A percentile compares a stretch with the other conserved stretches of the same genome.
These are phyloP conservation scores for Eidolon helvum DNA, from an alignment of 2,113 vertebrate genomes.

Conservation along the genomic window DNA sequence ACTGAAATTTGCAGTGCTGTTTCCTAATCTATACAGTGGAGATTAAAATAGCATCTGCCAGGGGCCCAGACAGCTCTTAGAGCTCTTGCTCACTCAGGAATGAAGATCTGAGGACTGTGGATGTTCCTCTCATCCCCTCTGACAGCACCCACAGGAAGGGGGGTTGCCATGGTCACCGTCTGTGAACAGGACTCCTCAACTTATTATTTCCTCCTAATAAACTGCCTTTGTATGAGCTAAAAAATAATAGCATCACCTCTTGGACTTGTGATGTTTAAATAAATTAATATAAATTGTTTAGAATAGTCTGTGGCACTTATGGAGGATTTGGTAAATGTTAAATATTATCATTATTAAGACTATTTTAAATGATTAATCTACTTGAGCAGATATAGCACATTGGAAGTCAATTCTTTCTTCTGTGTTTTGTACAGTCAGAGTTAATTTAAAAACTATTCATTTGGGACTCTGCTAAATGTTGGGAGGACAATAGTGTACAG, in stretches of 20 bases:
- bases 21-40: not conserved
- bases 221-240: slow-evolving; percentile 60
- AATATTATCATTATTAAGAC: not conserved
- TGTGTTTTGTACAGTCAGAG: not conserved
- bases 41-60: not conserved
- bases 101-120: slow-evolving; percentile 94
- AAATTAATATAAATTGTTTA: not conserved
- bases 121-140: slow-evolving; percentile 92
- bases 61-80: not conserved
- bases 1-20: not conserved
- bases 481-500: not conserved
- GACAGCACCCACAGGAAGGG: slow-evolving; percentile 94
- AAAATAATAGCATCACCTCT: not conserved
- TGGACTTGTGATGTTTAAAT: not conserved
- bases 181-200: slow-evolving; percentile 80
- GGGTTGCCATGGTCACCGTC: slow-evolving; percentile 89
- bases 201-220: slow-evolving; percentile 74
- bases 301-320: not conserved
- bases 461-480: not conserved
- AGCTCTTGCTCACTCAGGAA: slow-evolving; percentile 84
- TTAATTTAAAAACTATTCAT: not conserved
- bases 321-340: not conserved
- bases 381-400: not conserved
- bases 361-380: not conserved
- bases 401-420: not conserved